A percentile compares a stretch with the other conserved stretches of the same genome.
Conservation (phyloP, 64 coral and sea anemone species). For the Catalaphyllia jardinei region DNA sequence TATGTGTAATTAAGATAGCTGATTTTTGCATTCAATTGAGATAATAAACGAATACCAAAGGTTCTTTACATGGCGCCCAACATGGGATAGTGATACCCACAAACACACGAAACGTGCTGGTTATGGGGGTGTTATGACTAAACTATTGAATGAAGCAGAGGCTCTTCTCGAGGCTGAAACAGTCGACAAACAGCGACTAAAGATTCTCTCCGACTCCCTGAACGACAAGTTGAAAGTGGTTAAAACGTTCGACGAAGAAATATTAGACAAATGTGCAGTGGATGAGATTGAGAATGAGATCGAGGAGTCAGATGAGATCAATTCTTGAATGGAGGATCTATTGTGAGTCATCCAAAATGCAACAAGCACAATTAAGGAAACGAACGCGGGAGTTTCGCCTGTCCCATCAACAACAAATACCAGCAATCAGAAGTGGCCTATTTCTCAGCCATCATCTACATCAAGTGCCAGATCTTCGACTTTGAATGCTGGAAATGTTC, state of each 20-base stretch:
- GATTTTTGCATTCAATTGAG: too few species aligned
- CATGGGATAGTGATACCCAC: too few species aligned
- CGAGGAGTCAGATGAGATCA: slow-evolving; percentile 55
- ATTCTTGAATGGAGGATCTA: slow-evolving; percentile 58
- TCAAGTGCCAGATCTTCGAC: too few species aligned
- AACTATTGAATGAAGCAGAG: slow-evolving; percentile 50
- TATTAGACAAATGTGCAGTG: slow-evolving; percentile 50
- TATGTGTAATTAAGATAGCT: too few species aligned
- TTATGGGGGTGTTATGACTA: slow-evolving; percentile 60
- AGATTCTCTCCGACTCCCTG: slow-evolving; percentile 43
- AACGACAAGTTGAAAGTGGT: slow-evolving; percentile 46
- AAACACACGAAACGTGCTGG: too few species aligned
- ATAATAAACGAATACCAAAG: too few species aligned
- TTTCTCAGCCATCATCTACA: too few species aligned
- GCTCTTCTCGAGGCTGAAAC: slow-evolving; percentile 6
- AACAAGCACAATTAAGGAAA: background rate
- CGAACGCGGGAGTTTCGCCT: background rate
- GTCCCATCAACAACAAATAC: background rate
- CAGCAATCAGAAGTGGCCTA: too few species aligned
- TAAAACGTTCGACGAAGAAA: slow-evolving; percentile 43
- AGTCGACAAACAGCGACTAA: slow-evolving; percentile 32
- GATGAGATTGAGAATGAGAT: slow-evolving; percentile 45
- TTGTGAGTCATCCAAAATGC: slow-evolving; percentile 36
- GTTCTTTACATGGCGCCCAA: too few species aligned
- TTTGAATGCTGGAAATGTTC: too few species aligned